phyloP scores from a whole-genome alignment of 2,888 invertebrate genomes.

The Miltochrista miniata region DNA sequence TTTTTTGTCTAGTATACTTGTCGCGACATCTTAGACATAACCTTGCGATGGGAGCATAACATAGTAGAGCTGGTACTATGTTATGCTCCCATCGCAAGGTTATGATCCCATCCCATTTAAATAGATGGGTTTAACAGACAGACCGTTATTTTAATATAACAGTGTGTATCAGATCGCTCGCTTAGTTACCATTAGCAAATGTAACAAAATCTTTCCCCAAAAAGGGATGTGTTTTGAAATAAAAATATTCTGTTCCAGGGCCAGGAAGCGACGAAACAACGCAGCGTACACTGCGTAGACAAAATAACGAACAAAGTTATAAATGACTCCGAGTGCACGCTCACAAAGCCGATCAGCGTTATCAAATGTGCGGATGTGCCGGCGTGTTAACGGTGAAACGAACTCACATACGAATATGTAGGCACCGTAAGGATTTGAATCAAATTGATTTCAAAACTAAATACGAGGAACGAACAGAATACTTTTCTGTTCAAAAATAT shows the following conservation, averaged over 20 bases:
- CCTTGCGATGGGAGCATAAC: too few species aligned
- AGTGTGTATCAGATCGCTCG: too few species aligned
- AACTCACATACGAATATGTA: constrained; percentile 7
- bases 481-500: background rate
- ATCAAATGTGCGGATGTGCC: constrained; percentile 85
- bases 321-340: constrained; percentile 88
- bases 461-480: constrained; percentile 2
- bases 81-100: too few species aligned
- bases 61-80: too few species aligned
- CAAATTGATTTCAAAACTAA: constrained; percentile 4
- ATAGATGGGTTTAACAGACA: too few species aligned
- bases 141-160: too few species aligned
- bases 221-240: too few species aligned
- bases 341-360: constrained; percentile 86
- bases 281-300: constrained; percentile 90
- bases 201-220: too few species aligned
- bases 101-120: too few species aligned
- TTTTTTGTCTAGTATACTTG: too few species aligned
- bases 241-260: constrained; percentile 51
- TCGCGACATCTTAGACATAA: too few species aligned
- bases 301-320: constrained; percentile 88
- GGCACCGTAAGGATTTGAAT: constrained; percentile 1
- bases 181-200: too few species aligned
- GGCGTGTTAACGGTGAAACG: constrained; percentile 52
- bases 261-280: constrained; percentile 83